These are phyloP conservation scores for Mungos mungo DNA, from an alignment of 2,113 vertebrate species.

Conservation along the genomic window DNA sequence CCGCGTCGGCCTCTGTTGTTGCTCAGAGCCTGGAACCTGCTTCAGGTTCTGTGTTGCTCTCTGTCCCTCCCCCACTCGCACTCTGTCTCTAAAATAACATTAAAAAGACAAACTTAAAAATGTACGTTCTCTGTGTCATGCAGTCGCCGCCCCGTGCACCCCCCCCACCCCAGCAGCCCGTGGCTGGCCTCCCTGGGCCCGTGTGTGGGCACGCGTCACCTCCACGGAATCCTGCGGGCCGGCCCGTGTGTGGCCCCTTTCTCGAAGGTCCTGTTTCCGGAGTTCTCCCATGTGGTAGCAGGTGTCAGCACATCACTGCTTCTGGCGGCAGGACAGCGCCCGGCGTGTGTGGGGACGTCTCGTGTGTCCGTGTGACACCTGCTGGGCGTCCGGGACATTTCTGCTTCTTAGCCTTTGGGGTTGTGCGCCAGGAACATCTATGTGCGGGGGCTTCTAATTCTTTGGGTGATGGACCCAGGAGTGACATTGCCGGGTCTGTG, in stretches of 20 bases:
- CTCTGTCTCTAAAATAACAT: no score
- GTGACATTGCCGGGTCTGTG: background rate
- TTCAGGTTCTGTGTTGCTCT: no score
- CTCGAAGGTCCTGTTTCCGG: rapidly evolving
- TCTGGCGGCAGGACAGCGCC: rapidly evolving
- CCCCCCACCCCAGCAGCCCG: background rate
- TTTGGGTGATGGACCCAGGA: background rate
- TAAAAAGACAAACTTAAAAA: background rate
- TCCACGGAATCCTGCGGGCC: background rate
- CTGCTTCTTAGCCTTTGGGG: background rate
- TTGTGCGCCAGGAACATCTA: rapidly evolving
- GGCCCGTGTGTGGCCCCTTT: background rate
- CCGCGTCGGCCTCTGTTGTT: no score
- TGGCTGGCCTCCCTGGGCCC: background rate
- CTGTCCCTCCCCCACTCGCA: no score
- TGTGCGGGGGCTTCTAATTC: no score
- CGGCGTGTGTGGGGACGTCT: rapidly evolving
- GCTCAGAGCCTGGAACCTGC: no score
- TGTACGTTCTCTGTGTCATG: no score
- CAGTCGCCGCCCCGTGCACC: background rate
- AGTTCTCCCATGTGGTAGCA: rapidly evolving
- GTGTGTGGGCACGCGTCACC: background rate
- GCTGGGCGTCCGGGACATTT: no score
- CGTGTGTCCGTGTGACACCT: rapidly evolving
- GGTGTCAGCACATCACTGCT: rapidly evolving